Evolutionary conservation across 2,113 vertebrate species (phyloP).

Genomic region (Hypanus sabinus): DNA sequence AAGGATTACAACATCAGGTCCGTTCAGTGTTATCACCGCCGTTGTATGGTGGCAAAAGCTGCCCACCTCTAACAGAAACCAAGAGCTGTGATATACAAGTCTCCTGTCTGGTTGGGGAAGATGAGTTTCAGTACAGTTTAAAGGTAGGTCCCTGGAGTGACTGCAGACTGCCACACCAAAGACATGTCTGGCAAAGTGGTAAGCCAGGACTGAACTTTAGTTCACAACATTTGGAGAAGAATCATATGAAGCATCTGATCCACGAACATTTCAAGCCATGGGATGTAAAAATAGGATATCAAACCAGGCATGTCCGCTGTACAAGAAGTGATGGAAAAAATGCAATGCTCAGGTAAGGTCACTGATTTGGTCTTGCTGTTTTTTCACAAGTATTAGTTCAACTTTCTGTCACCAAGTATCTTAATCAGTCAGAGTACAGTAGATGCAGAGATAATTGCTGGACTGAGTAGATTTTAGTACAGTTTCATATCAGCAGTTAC

Average conservation of each 20-base stretch:
- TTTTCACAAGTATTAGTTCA: not conserved
- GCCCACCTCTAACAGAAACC: conserved; percentile 76
- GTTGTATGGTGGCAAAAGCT: conserved; percentile 75
- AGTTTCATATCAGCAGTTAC: not conserved
- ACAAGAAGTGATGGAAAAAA: conserved; percentile 74
- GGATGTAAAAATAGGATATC: conserved; percentile 77
- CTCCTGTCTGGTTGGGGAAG: conserved; percentile 64
- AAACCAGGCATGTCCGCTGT: conserved; percentile 76
- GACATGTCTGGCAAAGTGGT: conserved; percentile 53
- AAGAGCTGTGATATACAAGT: conserved; percentile 55
- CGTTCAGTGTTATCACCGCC: conserved; percentile 70
- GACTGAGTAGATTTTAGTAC: not conserved
- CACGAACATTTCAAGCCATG: conserved; percentile 48
- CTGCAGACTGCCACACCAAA: conserved; percentile 65
- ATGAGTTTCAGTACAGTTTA: conserved; percentile 75
- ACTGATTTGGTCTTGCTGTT: not conserved
- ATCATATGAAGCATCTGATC: conserved; percentile 48
- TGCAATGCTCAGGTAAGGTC: conserved; percentile 73
- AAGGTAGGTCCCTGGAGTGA: conserved; percentile 76
- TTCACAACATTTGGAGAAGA: conserved; percentile 59
- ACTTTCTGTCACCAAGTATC: not conserved
- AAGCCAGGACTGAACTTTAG: conserved; percentile 65
- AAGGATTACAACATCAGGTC: conserved; percentile 67
- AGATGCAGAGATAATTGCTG: not conserved
- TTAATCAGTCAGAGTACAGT: not conserved